These are phyloP conservation scores for Laodelphax striatellus DNA, from an alignment of 1,140 invertebrate species.

Conservation along the genomic window DNA sequence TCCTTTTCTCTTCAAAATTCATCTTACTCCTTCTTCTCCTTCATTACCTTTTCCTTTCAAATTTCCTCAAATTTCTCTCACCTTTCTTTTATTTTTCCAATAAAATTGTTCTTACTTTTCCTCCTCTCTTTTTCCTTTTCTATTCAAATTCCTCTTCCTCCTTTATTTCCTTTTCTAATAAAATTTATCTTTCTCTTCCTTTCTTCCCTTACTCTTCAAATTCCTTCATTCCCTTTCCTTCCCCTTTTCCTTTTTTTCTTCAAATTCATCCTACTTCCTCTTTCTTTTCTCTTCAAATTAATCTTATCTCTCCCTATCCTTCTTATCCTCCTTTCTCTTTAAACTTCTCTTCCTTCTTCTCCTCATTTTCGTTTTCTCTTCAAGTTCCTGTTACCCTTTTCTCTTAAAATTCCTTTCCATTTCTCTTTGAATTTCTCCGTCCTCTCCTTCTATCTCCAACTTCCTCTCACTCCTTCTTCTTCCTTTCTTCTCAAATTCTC, in stretches of 20 bases:
- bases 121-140: background rate
- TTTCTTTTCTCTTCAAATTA: background rate
- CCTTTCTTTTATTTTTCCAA: too few species aligned
- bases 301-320: background rate
- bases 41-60: background rate
- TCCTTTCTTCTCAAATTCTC: too few species aligned
- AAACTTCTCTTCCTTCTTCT: too few species aligned
- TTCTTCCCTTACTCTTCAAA: background rate
- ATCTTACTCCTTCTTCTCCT: background rate
- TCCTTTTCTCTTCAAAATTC: background rate
- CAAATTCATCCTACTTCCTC: background rate
- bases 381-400: too few species aligned
- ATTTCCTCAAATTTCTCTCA: background rate
- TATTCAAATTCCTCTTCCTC: background rate
- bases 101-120: too few species aligned
- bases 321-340: too few species aligned
- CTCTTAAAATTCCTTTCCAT: too few species aligned
- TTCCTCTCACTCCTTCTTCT: too few species aligned
- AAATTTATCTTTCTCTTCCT: background rate
- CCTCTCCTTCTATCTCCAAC: too few species aligned
- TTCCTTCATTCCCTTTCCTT: background rate
- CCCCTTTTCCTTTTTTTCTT: background rate
- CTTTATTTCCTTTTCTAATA: background rate
- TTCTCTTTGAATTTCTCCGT: too few species aligned
- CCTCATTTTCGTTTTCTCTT: too few species aligned